Conservation (phyloP, 2,888 invertebrate genomes). For the Raillietiella orientalis region DNA sequence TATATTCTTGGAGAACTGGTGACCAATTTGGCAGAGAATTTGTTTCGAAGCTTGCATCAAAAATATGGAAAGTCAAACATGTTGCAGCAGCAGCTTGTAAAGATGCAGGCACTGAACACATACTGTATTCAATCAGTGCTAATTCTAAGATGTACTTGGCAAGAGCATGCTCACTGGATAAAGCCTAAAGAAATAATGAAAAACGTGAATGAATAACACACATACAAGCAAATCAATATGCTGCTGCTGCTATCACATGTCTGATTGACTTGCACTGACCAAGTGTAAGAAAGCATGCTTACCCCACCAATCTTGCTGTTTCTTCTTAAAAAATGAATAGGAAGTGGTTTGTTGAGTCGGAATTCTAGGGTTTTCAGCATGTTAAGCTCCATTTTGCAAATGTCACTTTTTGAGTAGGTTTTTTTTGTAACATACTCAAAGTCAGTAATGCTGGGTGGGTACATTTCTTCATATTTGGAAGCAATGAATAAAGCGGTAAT, state of each 20-base stretch:
- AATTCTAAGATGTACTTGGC: conserved; percentile 77
- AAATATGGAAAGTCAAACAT: conserved; percentile 41
- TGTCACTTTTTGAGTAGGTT: conserved; percentile 40
- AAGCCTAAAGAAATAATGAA: conserved; percentile 19
- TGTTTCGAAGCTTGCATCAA: conserved; percentile 16
- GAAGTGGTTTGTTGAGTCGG: conserved; percentile 49
- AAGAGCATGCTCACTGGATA: conserved; percentile 31
- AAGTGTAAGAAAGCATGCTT: too few species aligned
- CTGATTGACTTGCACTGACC: too few species aligned
- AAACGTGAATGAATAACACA: conserved; percentile 3
- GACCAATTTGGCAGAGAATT: conserved; percentile 1
- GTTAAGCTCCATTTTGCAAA: conserved; percentile 45
- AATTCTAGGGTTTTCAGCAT: conserved; percentile 43
- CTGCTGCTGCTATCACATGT: too few species aligned
- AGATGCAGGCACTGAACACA: conserved; percentile 47
- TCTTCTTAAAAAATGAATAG: conserved; percentile 61
- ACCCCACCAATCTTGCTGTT: conserved; percentile 22
- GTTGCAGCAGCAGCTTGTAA: conserved; percentile 45
- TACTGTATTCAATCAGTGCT: conserved; percentile 38
- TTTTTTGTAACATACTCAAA: conserved; percentile 72
- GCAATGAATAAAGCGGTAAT: conserved; percentile 65
- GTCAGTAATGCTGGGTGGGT: conserved; percentile 49
- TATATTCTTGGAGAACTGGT: conserved; percentile 19
- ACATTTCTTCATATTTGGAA: conserved; percentile 81
- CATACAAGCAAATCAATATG: too few species aligned